Conservation (phyloP, 2,888 invertebrate genomes). For the Catocala sponsa region DNA sequence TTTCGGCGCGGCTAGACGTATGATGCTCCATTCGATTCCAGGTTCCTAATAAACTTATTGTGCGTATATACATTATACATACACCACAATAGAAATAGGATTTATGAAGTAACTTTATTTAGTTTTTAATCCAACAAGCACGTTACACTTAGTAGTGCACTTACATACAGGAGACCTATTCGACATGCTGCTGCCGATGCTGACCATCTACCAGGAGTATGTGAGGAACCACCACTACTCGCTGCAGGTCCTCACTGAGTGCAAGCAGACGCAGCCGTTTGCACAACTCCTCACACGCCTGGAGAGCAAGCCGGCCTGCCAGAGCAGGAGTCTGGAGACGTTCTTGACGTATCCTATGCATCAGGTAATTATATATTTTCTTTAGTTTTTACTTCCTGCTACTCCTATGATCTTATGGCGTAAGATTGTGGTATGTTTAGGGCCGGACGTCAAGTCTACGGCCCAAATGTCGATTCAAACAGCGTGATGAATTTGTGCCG, state of each 20-base stretch:
- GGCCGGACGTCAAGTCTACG: no score
- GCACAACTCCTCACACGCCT: conserved; percentile 93
- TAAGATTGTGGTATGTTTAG: no score
- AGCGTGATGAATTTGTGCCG: no score
- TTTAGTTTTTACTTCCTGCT: background rate
- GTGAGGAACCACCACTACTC: conserved; percentile 98
- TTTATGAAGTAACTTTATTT: no score
- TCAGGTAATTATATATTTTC: conserved; percentile 82
- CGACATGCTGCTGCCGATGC: conserved; percentile 97
- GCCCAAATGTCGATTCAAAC: no score
- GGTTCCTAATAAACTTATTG: no score
- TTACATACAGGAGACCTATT: conserved; percentile 94
- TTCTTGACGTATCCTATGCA: conserved; percentile 98
- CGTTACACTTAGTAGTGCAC: conserved; percentile 57
- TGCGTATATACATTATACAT: no score
- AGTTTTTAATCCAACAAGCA: conserved; percentile 18
- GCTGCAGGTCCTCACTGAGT: conserved; percentile 96
- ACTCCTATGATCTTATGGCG: no score
- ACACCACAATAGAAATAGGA: no score
- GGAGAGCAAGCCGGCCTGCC: conserved; percentile 95
- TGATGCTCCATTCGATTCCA: no score
- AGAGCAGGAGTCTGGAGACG: conserved; percentile 94
- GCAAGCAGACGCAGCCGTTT: conserved; percentile 95
- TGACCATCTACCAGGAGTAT: conserved; percentile 98
- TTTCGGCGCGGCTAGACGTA: no score